Percentiles rank a stretch among this genome's conserved stretches.
Evolutionary conservation across 2,113 vertebrate genomes (phyloP).

Genomic region (Leucoraja erinaceus): DNA sequence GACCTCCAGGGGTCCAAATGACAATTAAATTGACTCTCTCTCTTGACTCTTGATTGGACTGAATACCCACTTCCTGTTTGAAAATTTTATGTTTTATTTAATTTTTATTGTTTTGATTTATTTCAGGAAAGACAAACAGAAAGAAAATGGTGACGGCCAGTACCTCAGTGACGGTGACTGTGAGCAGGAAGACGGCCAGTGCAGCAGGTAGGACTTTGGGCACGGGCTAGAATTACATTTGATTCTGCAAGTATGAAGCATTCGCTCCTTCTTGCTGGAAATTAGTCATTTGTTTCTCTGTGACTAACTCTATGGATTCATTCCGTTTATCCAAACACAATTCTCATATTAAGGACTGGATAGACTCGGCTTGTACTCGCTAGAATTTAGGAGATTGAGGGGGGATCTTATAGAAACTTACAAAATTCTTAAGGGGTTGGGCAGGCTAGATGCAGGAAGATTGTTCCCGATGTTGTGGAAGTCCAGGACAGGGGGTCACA

Average conservation of each 20-base stretch:
- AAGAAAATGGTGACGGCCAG: conserved; percentile 65
- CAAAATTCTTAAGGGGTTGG: too few relatives aligned
- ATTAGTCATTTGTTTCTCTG: not conserved
- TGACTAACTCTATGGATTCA: not conserved
- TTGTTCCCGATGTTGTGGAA: too few relatives aligned
- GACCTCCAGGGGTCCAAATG: too few relatives aligned
- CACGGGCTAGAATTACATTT: not conserved
- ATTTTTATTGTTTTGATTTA: conserved; percentile 39
- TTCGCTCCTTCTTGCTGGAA: too few relatives aligned
- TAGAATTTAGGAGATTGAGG: too few relatives aligned
- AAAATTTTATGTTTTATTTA: not conserved
- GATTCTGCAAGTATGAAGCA: not conserved
- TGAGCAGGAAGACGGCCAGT: conserved; percentile 76
- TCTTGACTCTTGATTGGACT: too few relatives aligned
- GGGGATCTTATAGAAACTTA: too few relatives aligned
- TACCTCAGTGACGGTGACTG: conserved; percentile 72
- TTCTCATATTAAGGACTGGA: too few relatives aligned
- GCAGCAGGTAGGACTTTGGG: conserved; percentile 78
- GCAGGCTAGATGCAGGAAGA: too few relatives aligned
- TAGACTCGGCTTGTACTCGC: too few relatives aligned
- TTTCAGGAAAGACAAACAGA: conserved; percentile 57
- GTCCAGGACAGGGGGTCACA: too few relatives aligned
- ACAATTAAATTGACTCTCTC: too few relatives aligned
- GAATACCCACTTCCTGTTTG: not conserved
- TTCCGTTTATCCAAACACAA: not conserved